Conservation (phyloP, 2,113 vertebrate genomes). For the Antidorcas marsupialis region DNA sequence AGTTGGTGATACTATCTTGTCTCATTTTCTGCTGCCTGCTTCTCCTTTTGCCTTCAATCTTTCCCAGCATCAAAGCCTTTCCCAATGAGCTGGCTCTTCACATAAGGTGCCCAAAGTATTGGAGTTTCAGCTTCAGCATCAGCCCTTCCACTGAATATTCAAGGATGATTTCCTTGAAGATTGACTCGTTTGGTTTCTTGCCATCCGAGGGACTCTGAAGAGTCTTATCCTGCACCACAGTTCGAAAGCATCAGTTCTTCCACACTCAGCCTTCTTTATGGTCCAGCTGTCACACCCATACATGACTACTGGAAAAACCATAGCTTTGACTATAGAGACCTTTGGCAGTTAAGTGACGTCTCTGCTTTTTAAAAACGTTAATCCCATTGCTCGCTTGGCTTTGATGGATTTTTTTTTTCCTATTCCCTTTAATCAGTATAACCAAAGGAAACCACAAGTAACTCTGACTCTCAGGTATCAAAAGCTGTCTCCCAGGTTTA, state of each 20-base stretch:
- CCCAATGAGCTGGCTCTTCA: not conserved
- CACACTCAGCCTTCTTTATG: not conserved
- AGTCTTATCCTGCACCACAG: not conserved
- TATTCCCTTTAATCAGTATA: constrained; percentile 66
- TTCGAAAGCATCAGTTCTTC: not conserved
- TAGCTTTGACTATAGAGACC: not conserved
- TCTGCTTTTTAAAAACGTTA: not conserved
- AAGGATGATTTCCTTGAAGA: not conserved
- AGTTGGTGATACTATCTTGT: not conserved
- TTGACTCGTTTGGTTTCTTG: not conserved
- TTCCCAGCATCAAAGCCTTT: not conserved
- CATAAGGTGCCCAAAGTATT: not conserved
- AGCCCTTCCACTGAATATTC: not conserved
- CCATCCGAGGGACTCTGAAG: not conserved
- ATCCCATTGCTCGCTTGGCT: constrained; percentile 48
- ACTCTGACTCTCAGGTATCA: constrained; percentile 62
- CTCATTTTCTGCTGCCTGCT: not conserved
- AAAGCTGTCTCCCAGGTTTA: constrained; percentile 44
- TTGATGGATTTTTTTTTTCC: not conserved
- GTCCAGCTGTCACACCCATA: not conserved
- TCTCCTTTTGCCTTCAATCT: not conserved
- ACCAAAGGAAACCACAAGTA: constrained; percentile 61
- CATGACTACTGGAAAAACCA: not conserved
- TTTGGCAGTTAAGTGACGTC: not conserved
- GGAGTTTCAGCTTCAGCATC: not conserved